These are phyloP conservation scores for Amphiprion clarkii DNA, from an alignment of 2,797 vertebrate species.

Conservation along the genomic window DNA sequence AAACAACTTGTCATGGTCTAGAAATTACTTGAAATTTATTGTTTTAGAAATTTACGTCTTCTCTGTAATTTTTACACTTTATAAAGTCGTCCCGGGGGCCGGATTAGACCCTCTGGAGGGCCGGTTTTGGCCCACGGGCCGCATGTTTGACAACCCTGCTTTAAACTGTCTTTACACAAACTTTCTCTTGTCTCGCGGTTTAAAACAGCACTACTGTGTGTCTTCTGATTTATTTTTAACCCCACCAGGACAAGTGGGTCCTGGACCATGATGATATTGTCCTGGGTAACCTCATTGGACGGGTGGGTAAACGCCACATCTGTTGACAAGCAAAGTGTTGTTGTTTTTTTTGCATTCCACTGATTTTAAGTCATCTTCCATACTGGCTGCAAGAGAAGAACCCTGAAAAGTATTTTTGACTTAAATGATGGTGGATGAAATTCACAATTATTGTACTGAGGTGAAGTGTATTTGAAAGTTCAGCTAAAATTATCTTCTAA, in stretches of 20 bases:
- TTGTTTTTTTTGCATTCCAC: neutral
- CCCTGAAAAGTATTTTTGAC: neutral
- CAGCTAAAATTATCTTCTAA: neutral
- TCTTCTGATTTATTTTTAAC: slow-evolving; percentile 32
- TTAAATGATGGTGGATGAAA: neutral
- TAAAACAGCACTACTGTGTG: slow-evolving; percentile 3
- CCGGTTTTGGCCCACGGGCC: no score
- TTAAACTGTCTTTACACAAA: neutral
- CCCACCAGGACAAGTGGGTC: slow-evolving; percentile 94
- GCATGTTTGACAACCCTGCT: no score
- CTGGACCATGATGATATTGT: slow-evolving; percentile 94
- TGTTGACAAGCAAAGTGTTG: neutral
- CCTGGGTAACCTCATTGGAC: slow-evolving; percentile 92
- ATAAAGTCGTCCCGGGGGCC: no score
- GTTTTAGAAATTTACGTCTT: no score
- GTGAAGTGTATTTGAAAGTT: neutral
- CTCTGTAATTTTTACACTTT: no score
- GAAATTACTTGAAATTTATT: no score
- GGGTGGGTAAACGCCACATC: slow-evolving; percentile 84
- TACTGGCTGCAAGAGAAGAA: neutral
- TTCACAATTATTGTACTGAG: neutral
- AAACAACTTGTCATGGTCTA: no score
- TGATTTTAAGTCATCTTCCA: neutral
- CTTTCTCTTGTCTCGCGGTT: neutral
- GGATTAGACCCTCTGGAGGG: no score